phyloP scores from a whole-genome alignment of 2,797 vertebrate genomes.

The Pseudomugil tenellus region DNA sequence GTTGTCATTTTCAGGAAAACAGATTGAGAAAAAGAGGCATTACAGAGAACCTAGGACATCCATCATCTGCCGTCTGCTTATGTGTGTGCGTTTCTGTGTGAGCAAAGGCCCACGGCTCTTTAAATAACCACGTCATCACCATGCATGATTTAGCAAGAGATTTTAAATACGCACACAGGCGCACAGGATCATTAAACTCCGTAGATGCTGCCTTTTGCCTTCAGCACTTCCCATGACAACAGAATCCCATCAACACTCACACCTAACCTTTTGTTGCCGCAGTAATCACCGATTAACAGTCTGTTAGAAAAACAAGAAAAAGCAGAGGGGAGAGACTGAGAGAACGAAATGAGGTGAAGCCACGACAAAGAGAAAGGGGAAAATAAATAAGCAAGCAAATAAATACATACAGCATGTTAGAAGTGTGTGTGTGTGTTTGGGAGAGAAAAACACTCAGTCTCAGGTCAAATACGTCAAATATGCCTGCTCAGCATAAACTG shows the following conservation, averaged over 20 bases:
- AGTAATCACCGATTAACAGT: conserved; percentile 73
- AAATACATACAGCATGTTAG: conserved; percentile 24
- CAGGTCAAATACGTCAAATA: conserved; percentile 55
- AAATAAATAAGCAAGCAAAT: conserved; percentile 44
- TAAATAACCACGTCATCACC: conserved; percentile 57
- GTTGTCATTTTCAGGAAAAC: conserved; percentile 64
- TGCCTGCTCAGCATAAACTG: conserved; percentile 57
- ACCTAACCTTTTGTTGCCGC: conserved; percentile 72
- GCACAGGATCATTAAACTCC: conserved; percentile 58
- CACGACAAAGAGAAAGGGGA: conserved; percentile 22
- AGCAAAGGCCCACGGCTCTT: conserved; percentile 41
- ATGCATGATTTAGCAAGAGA: conserved; percentile 62
- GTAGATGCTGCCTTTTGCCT: conserved; percentile 61
- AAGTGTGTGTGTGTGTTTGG: not conserved
- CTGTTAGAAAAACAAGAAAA: conserved; percentile 63
- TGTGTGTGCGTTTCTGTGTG: conserved; percentile 1
- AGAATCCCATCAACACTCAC: conserved; percentile 67
- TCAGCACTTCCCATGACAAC: conserved; percentile 69
- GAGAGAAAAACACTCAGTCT: conserved; percentile 14
- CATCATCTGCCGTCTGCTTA: conserved; percentile 46
- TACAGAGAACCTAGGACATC: conserved; percentile 55
- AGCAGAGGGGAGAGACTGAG: conserved; percentile 14
- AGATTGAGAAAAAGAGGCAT: conserved; percentile 60
- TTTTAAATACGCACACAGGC: conserved; percentile 57
- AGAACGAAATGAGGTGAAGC: conserved; percentile 21